phyloP scores from a whole-genome alignment of 1,140 invertebrate genomes.

The Drosophila novamexicana region DNA sequence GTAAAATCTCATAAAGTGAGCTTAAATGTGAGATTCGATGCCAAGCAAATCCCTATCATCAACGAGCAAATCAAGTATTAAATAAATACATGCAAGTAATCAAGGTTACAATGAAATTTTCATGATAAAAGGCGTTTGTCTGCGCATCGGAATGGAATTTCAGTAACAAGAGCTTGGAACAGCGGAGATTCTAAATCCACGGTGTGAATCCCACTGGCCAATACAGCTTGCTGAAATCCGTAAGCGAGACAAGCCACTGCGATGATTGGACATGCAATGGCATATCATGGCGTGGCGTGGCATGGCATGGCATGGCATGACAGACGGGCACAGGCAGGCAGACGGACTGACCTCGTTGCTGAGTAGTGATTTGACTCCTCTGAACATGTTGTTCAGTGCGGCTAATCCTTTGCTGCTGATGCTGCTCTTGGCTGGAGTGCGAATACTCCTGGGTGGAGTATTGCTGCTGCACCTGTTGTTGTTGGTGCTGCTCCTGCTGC shows the following conservation, averaged over 20 bases:
- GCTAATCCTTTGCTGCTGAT: conserved; percentile 88
- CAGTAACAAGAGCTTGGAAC: conserved; percentile 51
- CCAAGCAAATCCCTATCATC: neutral
- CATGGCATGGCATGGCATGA: conserved; percentile 25
- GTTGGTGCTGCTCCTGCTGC: conserved; percentile 84
- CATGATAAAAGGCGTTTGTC: conserved; percentile 28
- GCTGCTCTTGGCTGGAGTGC: conserved; percentile 79
- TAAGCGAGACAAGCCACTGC: conserved; percentile 1
- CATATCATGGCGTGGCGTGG: neutral
- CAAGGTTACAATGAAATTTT: neutral
- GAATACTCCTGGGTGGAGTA: conserved; percentile 85
- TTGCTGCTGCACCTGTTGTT: conserved; percentile 86
- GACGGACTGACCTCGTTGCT: conserved; percentile 89
- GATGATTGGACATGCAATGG: neutral
- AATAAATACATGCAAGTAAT: conserved; percentile 20
- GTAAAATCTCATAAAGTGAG: neutral
- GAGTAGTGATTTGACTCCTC: conserved; percentile 90
- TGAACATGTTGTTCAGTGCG: conserved; percentile 90
- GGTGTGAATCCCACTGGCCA: conserved; percentile 74
- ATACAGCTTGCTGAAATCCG: conserved; percentile 36
- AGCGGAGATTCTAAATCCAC: conserved; percentile 73
- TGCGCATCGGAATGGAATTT: conserved; percentile 21
- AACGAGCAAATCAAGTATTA: neutral
- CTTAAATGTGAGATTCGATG: neutral
- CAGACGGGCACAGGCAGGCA: conserved; percentile 6